Percentiles rank a stretch among this genome's conserved stretches.
These are phyloP conservation scores for Sebastes kiyomatsui DNA, from an alignment of 2,797 vertebrate species.

Conservation along the genomic window DNA sequence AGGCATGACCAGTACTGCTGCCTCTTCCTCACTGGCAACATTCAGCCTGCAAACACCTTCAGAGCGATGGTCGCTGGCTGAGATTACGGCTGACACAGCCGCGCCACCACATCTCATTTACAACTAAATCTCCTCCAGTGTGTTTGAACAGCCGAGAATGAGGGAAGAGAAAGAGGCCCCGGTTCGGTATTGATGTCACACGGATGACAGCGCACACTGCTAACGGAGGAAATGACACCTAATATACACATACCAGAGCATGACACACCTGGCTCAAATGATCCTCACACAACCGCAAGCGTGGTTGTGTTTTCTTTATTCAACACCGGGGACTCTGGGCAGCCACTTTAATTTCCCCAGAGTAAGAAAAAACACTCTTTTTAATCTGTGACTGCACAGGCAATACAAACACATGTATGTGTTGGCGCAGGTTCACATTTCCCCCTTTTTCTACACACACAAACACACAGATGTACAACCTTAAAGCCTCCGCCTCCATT, in stretches of 20 bases:
- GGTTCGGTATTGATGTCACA: conserved; percentile 45
- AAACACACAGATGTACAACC: background rate
- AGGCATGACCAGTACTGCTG: background rate
- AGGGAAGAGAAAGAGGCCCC: background rate
- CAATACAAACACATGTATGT: background rate
- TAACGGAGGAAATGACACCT: conserved; percentile 28
- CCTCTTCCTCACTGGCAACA: background rate
- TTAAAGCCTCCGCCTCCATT: background rate
- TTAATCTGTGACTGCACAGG: background rate
- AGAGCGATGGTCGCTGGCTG: conserved; percentile 4
- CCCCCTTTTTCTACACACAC: background rate
- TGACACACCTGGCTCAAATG: conserved; percentile 1
- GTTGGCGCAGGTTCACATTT: background rate
- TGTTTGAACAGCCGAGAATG: conserved; percentile 21
- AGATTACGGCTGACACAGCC: background rate
- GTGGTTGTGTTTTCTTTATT: conserved; percentile 32
- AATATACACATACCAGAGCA: conserved; percentile 1
- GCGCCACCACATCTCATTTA: conserved; percentile 17
- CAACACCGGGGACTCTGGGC: background rate
- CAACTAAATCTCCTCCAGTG: conserved; percentile 27
- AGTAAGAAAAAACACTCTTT: background rate
- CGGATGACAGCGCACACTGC: conserved; percentile 31
- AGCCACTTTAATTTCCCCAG: conserved; percentile 33
- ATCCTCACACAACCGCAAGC: background rate
- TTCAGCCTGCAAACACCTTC: background rate